These are phyloP conservation scores for Drosophila asahinai DNA, from an alignment of 1,140 invertebrate genomes.

Conservation along the genomic window DNA sequence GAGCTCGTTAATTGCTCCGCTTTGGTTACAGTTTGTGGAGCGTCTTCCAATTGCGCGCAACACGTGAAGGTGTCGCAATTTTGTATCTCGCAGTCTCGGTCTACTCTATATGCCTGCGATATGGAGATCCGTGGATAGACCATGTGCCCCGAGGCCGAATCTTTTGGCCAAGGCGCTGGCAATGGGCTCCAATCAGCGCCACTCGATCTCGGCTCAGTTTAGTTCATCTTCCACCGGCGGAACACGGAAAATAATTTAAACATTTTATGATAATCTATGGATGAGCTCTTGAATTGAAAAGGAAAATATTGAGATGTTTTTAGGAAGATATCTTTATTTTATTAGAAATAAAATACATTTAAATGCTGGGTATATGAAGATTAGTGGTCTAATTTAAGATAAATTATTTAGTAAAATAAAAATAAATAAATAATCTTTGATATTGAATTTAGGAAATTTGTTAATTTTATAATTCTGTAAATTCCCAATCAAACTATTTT, in stretches of 20 bases:
- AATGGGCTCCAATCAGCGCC: slow-evolving; percentile 69
- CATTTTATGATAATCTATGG: neutral
- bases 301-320: neutral
- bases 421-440: too few relatives aligned
- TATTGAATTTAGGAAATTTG: too few relatives aligned
- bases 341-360: too few relatives aligned
- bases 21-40: slow-evolving; percentile 49
- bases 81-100: slow-evolving; percentile 15
- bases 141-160: slow-evolving; percentile 44
- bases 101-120: slow-evolving; percentile 15
- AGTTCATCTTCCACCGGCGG: slow-evolving; percentile 10
- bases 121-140: slow-evolving; percentile 15
- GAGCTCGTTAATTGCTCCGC: slow-evolving; percentile 58
- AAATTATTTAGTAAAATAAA: too few relatives aligned
- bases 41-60: slow-evolving; percentile 74
- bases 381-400: too few relatives aligned
- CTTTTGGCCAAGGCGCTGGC: slow-evolving; percentile 53
- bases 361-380: too few relatives aligned
- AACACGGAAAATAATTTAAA: slow-evolving; percentile 5
- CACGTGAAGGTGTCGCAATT: slow-evolving; percentile 79
- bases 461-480: neutral
- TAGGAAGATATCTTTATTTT: neutral
- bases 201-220: slow-evolving; percentile 52
- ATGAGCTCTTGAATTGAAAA: neutral
- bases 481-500: too few relatives aligned